Conservation (phyloP, 2,113 vertebrate species). For the Cyprinus carpio region DNA sequence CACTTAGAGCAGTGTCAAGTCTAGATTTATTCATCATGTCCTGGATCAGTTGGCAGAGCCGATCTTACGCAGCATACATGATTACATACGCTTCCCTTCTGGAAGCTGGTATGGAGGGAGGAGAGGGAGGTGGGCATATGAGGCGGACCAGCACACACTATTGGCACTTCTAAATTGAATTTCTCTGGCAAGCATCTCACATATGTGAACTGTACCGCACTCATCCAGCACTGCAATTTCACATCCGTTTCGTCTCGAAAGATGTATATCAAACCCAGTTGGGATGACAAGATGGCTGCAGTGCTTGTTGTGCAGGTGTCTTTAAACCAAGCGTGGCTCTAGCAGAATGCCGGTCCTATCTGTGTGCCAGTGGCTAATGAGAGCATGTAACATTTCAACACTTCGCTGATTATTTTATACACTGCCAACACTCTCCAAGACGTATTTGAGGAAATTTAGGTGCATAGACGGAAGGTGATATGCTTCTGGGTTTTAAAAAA, state of each 20-base stretch:
- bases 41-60: constrained; percentile 26
- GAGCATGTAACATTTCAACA: constrained; percentile 9
- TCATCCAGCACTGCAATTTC: constrained; percentile 34
- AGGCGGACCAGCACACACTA: neutral
- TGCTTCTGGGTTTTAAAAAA: neutral
- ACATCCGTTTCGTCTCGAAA: constrained; percentile 17
- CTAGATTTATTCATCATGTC: neutral
- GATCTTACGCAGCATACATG: neutral
- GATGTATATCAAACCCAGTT: constrained; percentile 32
- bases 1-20: neutral
- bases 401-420: neutral
- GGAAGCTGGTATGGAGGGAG: neutral
- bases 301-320: neutral
- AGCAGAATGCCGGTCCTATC: neutral
- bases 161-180: constrained; percentile 42
- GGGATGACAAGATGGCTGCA: neutral
- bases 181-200: constrained; percentile 31
- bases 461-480: neutral
- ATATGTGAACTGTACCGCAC: constrained; percentile 13
- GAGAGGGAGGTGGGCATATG: neutral
- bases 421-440: constrained; percentile 1
- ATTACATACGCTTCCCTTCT: constrained; percentile 20
- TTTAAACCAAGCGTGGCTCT: constrained; percentile 2
- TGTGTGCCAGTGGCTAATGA: neutral
- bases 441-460: neutral